Percentiles rank a stretch among this genome's conserved stretches.
Conservation (phyloP, 1,140 invertebrate genomes). For the Thrips palmi region DNA sequence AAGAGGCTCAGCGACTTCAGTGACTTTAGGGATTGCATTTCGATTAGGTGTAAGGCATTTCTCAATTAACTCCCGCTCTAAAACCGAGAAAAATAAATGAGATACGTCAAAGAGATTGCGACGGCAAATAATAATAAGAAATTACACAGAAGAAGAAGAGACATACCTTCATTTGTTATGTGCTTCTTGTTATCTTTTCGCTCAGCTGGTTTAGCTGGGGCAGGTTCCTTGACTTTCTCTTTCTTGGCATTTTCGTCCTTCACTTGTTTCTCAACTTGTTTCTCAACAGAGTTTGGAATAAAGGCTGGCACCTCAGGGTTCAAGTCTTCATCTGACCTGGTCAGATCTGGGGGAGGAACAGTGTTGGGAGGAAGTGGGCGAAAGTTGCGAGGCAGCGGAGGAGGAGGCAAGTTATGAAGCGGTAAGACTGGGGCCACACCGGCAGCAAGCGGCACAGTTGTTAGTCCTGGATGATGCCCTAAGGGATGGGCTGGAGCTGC, state of each 20-base stretch:
- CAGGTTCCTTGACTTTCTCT: conserved; percentile 10
- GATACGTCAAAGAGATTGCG: too few species aligned
- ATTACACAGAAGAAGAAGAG: too few species aligned
- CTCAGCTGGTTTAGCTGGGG: not conserved
- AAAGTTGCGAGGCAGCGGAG: conserved; percentile 8
- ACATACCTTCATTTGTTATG: too few species aligned
- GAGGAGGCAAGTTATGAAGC: conserved; percentile 9
- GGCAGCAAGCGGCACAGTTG: conserved; percentile 1
- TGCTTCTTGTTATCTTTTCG: conserved; percentile 3
- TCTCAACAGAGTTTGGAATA: conserved; percentile 33
- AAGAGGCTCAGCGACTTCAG: too few species aligned
- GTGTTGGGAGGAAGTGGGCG: conserved; percentile 1
- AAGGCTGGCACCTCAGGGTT: conserved; percentile 79
- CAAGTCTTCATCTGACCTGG: conserved; percentile 31
- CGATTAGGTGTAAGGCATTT: too few species aligned
- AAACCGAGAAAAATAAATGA: too few species aligned
- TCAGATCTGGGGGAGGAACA: not conserved
- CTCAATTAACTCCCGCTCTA: too few species aligned
- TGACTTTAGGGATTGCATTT: too few species aligned
- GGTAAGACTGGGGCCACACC: not conserved
- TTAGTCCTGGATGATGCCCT: not conserved
- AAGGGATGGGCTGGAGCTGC: not conserved
- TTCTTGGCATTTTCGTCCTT: conserved; percentile 12
- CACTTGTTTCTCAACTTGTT: not conserved
- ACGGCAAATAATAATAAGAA: too few species aligned